phyloP scores from a whole-genome alignment of 2,888 invertebrate species.

The Drosophila helvetica region DNA sequence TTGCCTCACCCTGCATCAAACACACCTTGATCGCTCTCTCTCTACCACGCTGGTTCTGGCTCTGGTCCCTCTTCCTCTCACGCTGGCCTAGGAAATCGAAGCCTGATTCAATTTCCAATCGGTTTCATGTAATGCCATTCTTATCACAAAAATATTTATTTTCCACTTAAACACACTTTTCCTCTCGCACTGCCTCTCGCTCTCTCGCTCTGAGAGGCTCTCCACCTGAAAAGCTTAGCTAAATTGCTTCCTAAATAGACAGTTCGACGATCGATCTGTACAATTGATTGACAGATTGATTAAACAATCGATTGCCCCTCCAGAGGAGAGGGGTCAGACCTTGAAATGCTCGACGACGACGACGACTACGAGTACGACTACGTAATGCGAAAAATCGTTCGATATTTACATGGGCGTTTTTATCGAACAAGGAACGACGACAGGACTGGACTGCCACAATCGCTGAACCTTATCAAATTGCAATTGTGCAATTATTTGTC shows the following conservation, averaged over 20 bases:
- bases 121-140: slow-evolving; percentile 42
- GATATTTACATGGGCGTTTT: slow-evolving; percentile 37
- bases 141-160: slow-evolving; percentile 16
- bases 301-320: slow-evolving; percentile 38
- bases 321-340: slow-evolving; percentile 34
- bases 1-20: not conserved
- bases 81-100: slow-evolving; percentile 15
- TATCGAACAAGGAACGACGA: slow-evolving; percentile 45
- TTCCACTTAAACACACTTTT: slow-evolving; percentile 1
- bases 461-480: slow-evolving; percentile 39
- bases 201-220: not conserved
- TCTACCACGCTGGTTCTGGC: slow-evolving; percentile 3
- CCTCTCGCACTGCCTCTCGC: slow-evolving; percentile 10
- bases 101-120: slow-evolving; percentile 40
- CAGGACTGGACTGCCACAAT: slow-evolving; percentile 6
- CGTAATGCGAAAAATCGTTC: slow-evolving; percentile 38
- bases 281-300: slow-evolving; percentile 32
- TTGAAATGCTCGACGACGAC: slow-evolving; percentile 7
- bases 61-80: slow-evolving; percentile 10
- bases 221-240: slow-evolving; percentile 12
- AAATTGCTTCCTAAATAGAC: slow-evolving; percentile 42
- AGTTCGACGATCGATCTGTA: slow-evolving; percentile 27
- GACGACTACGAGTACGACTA: slow-evolving; percentile 23
- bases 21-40: slow-evolving; percentile 31
- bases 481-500: slow-evolving; percentile 21